These are phyloP conservation scores for Chloroceryle amazona DNA, from an alignment of 2,797 vertebrate species.

Conservation along the genomic window DNA sequence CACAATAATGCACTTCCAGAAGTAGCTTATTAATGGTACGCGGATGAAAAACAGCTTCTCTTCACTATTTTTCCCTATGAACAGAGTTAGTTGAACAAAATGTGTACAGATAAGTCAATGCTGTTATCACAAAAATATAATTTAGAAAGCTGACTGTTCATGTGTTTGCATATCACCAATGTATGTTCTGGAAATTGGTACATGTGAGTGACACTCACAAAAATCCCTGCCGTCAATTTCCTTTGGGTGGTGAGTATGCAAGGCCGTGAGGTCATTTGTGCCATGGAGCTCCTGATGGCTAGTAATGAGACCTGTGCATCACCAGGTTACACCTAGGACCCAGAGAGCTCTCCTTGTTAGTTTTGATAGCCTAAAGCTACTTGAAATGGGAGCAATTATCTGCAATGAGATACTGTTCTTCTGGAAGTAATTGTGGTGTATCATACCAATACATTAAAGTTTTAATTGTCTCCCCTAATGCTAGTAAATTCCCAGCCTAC, in stretches of 20 bases:
- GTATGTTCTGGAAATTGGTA: fast-evolving
- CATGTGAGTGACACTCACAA: neutral
- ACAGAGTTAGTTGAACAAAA: neutral
- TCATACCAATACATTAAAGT: neutral
- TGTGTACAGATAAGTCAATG: fast-evolving
- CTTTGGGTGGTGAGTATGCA: neutral
- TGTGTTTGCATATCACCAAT: neutral
- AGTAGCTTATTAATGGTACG: neutral
- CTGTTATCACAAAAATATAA: neutral
- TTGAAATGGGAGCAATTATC: neutral
- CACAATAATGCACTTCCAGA: neutral
- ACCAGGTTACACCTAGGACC: neutral
- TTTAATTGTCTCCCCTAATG: neutral
- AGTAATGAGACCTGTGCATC: neutral
- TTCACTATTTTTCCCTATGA: neutral
- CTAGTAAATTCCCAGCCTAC: neutral
- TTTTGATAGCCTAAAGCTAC: neutral
- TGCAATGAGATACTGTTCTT: neutral
- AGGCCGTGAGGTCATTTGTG: neutral
- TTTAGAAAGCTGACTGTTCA: neutral
- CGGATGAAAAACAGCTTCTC: neutral
- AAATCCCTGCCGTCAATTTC: neutral
- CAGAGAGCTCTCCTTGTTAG: neutral
- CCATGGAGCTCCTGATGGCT: neutral
- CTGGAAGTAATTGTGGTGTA: constrained; percentile 1